Percentiles rank a stretch among this genome's conserved stretches.
Conservation (phyloP, 2,888 invertebrate genomes). For the Platycheirus albimanus region DNA sequence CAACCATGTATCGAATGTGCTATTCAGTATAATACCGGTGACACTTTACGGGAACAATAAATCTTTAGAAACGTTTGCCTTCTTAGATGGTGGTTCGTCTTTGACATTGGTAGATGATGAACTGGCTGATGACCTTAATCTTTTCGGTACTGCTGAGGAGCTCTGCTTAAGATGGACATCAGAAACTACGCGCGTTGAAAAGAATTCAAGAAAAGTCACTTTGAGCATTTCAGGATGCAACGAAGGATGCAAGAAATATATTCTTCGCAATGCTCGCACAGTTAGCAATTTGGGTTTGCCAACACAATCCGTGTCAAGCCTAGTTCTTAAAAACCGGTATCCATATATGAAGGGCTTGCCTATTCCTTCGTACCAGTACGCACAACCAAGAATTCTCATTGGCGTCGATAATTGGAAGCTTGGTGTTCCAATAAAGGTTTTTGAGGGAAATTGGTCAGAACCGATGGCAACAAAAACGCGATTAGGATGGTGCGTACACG, state of each 20-base stretch:
- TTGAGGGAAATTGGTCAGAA: no score
- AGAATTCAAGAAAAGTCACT: not conserved
- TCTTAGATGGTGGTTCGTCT: slow-evolving; percentile 17
- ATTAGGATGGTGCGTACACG: slow-evolving; percentile 20
- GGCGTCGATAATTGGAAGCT: slow-evolving; percentile 35
- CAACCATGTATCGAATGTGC: no score
- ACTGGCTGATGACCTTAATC: not conserved
- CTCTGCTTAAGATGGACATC: slow-evolving; percentile 7
- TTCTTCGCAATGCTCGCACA: not conserved
- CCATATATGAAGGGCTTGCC: not conserved
- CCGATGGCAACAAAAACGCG: slow-evolving; percentile 29
- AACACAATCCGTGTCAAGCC: not conserved
- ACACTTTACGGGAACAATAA: no score
- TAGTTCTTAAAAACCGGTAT: not conserved
- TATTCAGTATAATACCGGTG: no score
- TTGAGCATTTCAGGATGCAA: not conserved
- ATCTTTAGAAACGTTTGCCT: not conserved
- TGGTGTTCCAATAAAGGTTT: not conserved
- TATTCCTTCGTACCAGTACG: slow-evolving; percentile 3
- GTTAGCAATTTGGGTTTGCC: not conserved
- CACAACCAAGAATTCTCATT: slow-evolving; percentile 34
- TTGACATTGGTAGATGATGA: slow-evolving; percentile 2
- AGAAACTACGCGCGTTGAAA: slow-evolving; percentile 1
- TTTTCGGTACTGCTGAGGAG: not conserved
- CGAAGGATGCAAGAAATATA: not conserved